A percentile compares a stretch with the other conserved stretches of the same genome.
Evolutionary conservation across 2,113 vertebrate genomes (phyloP).

Genomic region (Etia nguti): DNA sequence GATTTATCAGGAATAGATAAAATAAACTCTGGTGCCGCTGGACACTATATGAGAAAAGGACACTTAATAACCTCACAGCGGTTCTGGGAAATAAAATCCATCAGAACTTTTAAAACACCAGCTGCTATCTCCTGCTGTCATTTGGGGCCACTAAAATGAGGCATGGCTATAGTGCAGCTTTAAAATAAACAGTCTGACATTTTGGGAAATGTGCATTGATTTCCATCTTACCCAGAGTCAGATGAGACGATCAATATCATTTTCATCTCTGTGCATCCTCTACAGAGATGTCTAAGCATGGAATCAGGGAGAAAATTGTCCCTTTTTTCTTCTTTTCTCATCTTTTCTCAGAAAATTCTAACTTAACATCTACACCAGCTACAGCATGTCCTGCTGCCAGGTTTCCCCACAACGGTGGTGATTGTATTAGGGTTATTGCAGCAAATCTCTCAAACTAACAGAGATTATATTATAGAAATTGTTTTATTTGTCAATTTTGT

Average conservation of each 20-base stretch:
- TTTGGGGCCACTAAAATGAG: neutral
- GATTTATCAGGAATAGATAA: neutral
- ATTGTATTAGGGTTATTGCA: neutral
- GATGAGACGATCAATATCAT: conserved; percentile 13
- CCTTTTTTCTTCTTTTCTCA: neutral
- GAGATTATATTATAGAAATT: neutral
- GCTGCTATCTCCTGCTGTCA: conserved; percentile 16
- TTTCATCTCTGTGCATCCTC: neutral
- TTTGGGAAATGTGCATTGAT: conserved; percentile 24
- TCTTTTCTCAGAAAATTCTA: neutral
- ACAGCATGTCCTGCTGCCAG: neutral
- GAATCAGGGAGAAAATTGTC: neutral
- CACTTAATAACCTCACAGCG: neutral
- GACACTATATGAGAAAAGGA: neutral
- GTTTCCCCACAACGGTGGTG: neutral
- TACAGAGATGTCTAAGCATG: neutral
- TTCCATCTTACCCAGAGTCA: neutral
- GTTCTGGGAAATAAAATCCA: conserved; percentile 2
- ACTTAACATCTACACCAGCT: neutral
- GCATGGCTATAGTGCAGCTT: neutral
- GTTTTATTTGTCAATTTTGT: neutral
- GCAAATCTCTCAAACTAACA: neutral
- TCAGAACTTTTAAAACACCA: conserved; percentile 13
- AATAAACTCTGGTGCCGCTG: neutral
- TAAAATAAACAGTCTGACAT: conserved; percentile 28